Evolutionary conservation across 2,888 invertebrate species (phyloP), one percentile per base, ranked within the genome.

Genomic region (Apamea sordens): DNA sequence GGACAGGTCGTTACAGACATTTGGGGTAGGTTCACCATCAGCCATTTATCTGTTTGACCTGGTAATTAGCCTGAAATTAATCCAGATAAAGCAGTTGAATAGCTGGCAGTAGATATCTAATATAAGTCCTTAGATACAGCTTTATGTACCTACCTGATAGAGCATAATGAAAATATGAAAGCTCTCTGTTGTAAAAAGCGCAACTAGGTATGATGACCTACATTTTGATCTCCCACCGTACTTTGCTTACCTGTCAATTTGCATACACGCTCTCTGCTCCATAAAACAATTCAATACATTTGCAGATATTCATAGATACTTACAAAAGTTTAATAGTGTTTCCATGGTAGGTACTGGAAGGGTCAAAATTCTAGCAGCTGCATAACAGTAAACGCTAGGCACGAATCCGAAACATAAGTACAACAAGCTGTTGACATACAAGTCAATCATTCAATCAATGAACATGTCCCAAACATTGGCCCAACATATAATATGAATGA

Each of bases 401-500:
- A 61, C n/a, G 32, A 50, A 63, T n/a, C n/a, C 6, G 7, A 80
- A 67, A 44, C 63, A 56, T 3, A 32, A 36, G 36, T 36, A 36
- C 24, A 64, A 53, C 32, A 77, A 6, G 41, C 21, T 50, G 13
- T 44, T 64, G 44, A 53, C 28, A 36, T 44, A 28, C 59, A 65
- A 64, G 24, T 53, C 68, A 64, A 68, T 71, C 67, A 59, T 74
- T 56, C 71, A 64, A 64, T 73, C 70, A 53, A 69, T 59, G 32
- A 53, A 18, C 36, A 32, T 36, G 4, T 1, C n/a, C 11, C 72
- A 75, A 84, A 77, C 53, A 36, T 80, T 83, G 69, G 75, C 32
- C 69, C 11, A 61, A 61, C 69, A 59, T 15, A 36, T 64, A 10
- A 74, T 63, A 83, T 80, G 69, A 83, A 83, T 80, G 67, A 68